Conservation (phyloP, 2,113 vertebrate species). For the Lophura nycthemera region DNA sequence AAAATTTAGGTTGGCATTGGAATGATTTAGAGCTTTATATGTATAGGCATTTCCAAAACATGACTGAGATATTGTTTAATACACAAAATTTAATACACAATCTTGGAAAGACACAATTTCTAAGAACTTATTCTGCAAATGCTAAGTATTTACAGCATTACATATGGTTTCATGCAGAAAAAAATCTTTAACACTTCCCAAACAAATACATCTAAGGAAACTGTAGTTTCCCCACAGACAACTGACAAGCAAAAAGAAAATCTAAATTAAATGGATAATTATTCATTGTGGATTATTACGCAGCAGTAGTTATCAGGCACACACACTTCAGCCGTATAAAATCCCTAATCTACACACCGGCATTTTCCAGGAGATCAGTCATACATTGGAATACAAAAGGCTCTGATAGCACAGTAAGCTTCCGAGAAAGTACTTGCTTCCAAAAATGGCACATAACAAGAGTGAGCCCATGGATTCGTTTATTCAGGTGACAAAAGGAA, state of each 20-base stretch:
- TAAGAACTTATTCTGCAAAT: neutral
- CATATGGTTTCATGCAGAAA: neutral
- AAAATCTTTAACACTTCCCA: neutral
- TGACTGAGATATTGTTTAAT: neutral
- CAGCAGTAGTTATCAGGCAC: neutral
- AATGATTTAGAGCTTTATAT: neutral
- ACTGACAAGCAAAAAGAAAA: neutral
- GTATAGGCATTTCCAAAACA: neutral
- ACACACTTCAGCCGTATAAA: neutral
- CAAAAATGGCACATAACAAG: neutral
- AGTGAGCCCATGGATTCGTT: neutral
- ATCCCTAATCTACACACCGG: neutral
- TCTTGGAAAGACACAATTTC: neutral
- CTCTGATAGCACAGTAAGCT: neutral
- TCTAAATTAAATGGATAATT: slow-evolving; percentile 12
- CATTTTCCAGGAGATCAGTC: neutral
- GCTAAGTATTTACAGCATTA: neutral
- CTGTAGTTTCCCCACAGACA: neutral
- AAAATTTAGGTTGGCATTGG: neutral
- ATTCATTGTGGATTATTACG: neutral
- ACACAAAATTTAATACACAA: neutral
- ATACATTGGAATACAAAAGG: neutral
- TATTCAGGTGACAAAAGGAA: neutral
- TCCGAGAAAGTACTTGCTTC: neutral
- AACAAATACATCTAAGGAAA: slow-evolving; percentile 2